These are phyloP conservation scores for Xanthorhoe designata DNA, from an alignment of 2,888 invertebrate genomes.

Conservation along the genomic window DNA sequence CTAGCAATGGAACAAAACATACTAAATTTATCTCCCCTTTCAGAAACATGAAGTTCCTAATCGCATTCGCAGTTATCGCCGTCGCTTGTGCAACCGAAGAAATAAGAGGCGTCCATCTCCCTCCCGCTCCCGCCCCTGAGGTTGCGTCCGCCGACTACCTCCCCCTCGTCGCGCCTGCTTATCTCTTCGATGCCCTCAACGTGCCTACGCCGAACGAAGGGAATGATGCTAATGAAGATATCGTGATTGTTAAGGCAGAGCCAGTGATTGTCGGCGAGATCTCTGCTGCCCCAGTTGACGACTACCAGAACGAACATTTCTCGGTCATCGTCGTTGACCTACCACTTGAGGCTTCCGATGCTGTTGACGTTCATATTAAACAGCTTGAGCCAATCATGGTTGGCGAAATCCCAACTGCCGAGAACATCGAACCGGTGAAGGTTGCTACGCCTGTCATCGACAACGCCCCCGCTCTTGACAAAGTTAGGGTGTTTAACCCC, in stretches of 20 bases:
- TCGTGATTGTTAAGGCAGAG: neutral
- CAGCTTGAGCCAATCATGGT: neutral
- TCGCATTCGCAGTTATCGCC: slow-evolving; percentile 63
- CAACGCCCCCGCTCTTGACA: neutral
- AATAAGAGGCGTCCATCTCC: slow-evolving; percentile 26
- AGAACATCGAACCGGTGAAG: neutral
- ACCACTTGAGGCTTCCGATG: neutral
- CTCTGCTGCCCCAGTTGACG: neutral
- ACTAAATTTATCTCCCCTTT: slow-evolving; percentile 38
- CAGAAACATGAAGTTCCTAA: slow-evolving; percentile 68
- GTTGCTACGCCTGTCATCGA: slow-evolving; percentile 5
- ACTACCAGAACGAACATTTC: neutral
- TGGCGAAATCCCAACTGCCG: neutral
- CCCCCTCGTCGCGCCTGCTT: slow-evolving; percentile 18
- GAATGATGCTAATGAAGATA: neutral
- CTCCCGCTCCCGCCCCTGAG: slow-evolving; percentile 16
- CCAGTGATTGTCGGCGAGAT: neutral
- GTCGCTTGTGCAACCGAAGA: slow-evolving; percentile 56
- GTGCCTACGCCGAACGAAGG: slow-evolving; percentile 2
- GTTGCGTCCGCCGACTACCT: slow-evolving; percentile 18
- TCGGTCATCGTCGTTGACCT: slow-evolving; percentile 12
- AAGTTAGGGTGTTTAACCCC: neutral
- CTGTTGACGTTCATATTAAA: neutral
- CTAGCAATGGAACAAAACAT: neutral
- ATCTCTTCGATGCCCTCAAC: slow-evolving; percentile 10